A percentile compares a stretch with the other conserved stretches of the same genome.
Conservation (phyloP, 2,888 invertebrate genomes). For the Tetranychus piercei region DNA sequence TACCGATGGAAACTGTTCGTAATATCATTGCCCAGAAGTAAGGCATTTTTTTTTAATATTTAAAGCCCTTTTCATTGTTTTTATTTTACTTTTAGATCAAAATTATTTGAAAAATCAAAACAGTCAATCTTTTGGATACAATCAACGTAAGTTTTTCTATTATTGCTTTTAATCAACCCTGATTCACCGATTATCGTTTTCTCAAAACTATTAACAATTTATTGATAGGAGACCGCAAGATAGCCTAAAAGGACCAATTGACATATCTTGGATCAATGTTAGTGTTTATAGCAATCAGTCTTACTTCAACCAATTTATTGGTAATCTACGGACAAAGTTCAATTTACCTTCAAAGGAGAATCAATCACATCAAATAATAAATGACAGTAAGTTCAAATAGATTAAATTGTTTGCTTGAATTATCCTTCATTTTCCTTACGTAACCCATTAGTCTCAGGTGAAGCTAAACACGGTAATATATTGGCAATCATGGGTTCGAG, state of each 20-base stretch:
- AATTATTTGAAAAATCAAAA: neutral
- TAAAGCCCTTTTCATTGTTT: neutral
- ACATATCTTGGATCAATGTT: neutral
- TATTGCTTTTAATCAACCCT: neutral
- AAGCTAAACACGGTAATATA: conserved; percentile 64
- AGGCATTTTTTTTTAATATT: neutral
- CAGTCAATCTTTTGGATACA: neutral
- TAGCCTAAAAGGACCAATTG: neutral
- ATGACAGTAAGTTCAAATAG: neutral
- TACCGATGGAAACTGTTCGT: neutral
- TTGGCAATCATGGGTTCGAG: conserved; percentile 57
- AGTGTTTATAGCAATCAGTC: neutral
- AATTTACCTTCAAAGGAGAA: neutral
- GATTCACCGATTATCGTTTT: neutral
- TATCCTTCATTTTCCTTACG: neutral
- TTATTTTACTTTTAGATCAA: neutral
- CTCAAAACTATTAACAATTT: neutral
- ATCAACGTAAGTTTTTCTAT: neutral
- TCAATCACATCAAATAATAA: neutral
- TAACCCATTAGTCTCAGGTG: conserved; percentile 47
- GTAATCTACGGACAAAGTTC: neutral
- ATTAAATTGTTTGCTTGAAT: neutral
- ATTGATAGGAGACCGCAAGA: neutral
- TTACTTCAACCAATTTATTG: neutral
- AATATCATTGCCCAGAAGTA: neutral